These are phyloP conservation scores for Xylota sylvarum DNA, from an alignment of 2,888 invertebrate species.

Conservation along the genomic window DNA sequence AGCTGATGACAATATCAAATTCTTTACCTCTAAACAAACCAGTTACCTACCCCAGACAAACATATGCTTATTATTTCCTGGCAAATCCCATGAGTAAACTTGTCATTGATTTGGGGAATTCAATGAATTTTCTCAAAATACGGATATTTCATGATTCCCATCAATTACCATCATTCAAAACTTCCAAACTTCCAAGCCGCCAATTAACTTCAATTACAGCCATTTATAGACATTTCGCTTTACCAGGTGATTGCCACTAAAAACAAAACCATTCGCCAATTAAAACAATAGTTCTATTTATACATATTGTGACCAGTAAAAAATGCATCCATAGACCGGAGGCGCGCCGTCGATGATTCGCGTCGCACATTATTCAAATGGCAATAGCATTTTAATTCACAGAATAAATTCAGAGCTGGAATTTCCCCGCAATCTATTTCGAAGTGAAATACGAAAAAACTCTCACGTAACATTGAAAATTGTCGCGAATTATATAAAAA, in stretches of 20 bases:
- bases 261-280: constrained; percentile 1
- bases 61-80: not conserved
- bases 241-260: not conserved
- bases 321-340: not conserved
- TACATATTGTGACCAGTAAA: not conserved
- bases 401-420: constrained; percentile 35
- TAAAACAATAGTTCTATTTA: constrained; percentile 13
- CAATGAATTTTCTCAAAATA: not conserved
- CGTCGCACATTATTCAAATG: constrained; percentile 29
- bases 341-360: not conserved
- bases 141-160: not conserved
- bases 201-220: constrained; percentile 28
- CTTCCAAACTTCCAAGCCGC: not conserved
- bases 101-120: not conserved
- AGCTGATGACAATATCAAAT: not conserved
- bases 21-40: not conserved
- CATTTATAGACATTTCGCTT: constrained; percentile 11
- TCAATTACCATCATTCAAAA: constrained; percentile 1
- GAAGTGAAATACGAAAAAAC: constrained; percentile 24
- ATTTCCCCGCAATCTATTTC: constrained; percentile 44
- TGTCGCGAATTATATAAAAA: constrained; percentile 47
- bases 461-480: constrained; percentile 70
- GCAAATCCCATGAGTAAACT: not conserved
- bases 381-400: constrained; percentile 18
- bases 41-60: not conserved